Percentiles rank a stretch among this genome's conserved stretches.
phyloP scores from a whole-genome alignment of 2,797 vertebrate genomes.

The Premnoplex brunnescens region DNA sequence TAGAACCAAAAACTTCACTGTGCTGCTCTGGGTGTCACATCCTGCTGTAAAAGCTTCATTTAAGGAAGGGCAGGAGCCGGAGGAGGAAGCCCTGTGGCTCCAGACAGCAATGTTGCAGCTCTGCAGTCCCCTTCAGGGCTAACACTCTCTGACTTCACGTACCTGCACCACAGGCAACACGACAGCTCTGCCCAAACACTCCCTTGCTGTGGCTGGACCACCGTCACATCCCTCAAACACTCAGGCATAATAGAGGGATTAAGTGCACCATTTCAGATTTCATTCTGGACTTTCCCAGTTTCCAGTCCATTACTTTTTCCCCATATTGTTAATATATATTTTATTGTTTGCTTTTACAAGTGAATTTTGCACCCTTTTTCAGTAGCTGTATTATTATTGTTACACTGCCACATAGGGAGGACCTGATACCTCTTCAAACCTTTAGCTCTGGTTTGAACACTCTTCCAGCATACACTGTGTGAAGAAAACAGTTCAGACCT shows the following conservation, averaged over 20 bases:
- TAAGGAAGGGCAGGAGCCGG: neutral
- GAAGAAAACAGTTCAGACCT: neutral
- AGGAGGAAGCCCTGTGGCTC: neutral
- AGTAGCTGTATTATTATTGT: neutral
- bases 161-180: neutral
- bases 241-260: neutral
- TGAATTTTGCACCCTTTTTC: neutral
- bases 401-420: neutral
- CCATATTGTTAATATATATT: neutral
- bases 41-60: neutral
- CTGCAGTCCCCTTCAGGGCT: constrained; percentile 7
- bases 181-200: neutral
- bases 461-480: neutral
- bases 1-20: neutral
- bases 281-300: neutral
- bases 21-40: neutral
- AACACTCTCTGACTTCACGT: neutral
- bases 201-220: neutral
- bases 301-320: neutral
- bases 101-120: neutral
- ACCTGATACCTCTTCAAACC: neutral
- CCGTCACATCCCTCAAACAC: neutral
- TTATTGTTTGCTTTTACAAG: neutral
- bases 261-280: neutral
- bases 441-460: neutral